These are phyloP conservation scores for Nylanderia fulva DNA, from an alignment of 1,140 invertebrate genomes.

Conservation along the genomic window DNA sequence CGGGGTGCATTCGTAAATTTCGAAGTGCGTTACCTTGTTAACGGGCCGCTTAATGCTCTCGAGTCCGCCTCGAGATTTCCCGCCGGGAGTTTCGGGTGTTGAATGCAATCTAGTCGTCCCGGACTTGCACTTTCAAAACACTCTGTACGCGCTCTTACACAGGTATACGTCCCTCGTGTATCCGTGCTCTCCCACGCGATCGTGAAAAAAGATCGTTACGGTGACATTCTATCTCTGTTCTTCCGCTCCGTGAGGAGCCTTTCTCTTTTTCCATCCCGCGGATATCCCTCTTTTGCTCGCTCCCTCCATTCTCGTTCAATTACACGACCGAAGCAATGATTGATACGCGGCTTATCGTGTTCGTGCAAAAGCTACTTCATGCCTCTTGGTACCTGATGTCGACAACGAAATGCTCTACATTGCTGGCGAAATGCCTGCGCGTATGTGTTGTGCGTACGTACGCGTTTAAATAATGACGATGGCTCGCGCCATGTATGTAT, in stretches of 20 bases:
- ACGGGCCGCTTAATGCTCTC: slow-evolving; percentile 49
- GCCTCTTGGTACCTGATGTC: background rate
- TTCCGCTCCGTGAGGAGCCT: background rate
- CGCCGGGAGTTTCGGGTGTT: slow-evolving; percentile 12
- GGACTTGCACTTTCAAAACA: slow-evolving; percentile 42
- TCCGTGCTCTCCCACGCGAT: slow-evolving; percentile 65
- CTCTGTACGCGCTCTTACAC: slow-evolving; percentile 56
- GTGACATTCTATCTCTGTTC: slow-evolving; percentile 59
- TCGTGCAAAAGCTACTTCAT: slow-evolving; percentile 51
- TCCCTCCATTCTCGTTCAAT: slow-evolving; percentile 67
- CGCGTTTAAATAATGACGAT: slow-evolving; percentile 70
- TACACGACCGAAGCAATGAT: slow-evolving; percentile 68
- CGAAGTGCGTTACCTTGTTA: slow-evolving; percentile 52
- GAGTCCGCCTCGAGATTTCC: slow-evolving; percentile 41
- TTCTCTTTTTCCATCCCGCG: background rate
- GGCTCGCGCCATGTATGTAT: background rate
- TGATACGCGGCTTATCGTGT: slow-evolving; percentile 64
- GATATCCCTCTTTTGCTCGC: no score
- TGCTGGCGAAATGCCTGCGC: background rate
- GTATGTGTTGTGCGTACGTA: slow-evolving; percentile 15
- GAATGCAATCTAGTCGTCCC: slow-evolving; percentile 18
- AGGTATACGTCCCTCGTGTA: slow-evolving; percentile 38
- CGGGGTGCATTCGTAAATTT: slow-evolving; percentile 21
- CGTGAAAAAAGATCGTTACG: slow-evolving; percentile 71
- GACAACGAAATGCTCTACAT: slow-evolving; percentile 5